Evolutionary conservation across 2,888 invertebrate genomes (phyloP), one percentile per base, ranked within the genome.

Genomic region (Sacculina carcini): DNA sequence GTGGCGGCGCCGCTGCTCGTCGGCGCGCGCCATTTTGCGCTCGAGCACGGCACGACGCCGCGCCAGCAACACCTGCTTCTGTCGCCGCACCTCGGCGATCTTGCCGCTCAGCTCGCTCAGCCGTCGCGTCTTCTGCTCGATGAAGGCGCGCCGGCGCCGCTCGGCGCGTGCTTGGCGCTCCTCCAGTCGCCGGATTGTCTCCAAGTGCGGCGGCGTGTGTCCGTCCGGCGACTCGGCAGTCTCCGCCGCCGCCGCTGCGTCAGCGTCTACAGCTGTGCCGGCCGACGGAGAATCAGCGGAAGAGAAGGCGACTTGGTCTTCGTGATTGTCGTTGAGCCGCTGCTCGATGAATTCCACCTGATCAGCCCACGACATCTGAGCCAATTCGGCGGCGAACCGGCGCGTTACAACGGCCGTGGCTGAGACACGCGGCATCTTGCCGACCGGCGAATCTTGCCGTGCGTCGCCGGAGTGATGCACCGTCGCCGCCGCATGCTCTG

Each of bases 141-240:
- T 75, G 31, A 90, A 68, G 58, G 78, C 75, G 59, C 79, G 77
- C 1, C 96, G 70, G 59, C 89, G 80, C 54, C 82, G 77, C 59
- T 89, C 83, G 0, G 96, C 96, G 54, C 84, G 75, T 0, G 82
- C 83, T 62, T 92, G 89, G 62, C 89, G 89, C 0, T 81, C 82
- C 65, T 90, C 53, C 32, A 87, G 81, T 53, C 73, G 70, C 54
- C 73, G 67, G 21, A 86, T 65, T 0, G 86, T 84, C 59, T 71
- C 70, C 12, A 62, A 66, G 38, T 64, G 62, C 12, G 66, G 58
- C 57, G 56, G 57, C 57, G 52, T 58, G 46, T 53, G 51, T n/a
- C 53, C 54, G 1, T 55, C 54, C n/a, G 55, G 55, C 6, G 55
- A 56, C n/a, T n/a, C n/a, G n/a, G n/a, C n/a, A n/a, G n/a, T n/a